Conservation (phyloP, 2,888 invertebrate genomes). For the Ferrisia virgata region DNA sequence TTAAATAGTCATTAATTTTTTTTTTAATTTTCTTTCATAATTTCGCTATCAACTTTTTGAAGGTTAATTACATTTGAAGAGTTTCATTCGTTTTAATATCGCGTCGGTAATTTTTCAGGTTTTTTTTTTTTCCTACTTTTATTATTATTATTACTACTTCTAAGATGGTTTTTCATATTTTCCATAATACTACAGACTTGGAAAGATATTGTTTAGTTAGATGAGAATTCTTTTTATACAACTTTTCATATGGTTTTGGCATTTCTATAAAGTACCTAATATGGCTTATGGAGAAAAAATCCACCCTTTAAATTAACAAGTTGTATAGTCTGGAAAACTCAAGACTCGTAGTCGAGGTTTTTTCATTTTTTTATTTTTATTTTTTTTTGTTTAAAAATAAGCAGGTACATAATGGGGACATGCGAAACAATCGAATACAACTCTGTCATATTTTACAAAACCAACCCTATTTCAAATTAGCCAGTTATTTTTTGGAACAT, state of each 20-base stretch:
- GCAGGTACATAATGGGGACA: too few species aligned
- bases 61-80: conserved; percentile 21
- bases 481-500: too few species aligned
- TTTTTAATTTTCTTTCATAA: conserved; percentile 21
- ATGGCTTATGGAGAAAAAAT: not conserved
- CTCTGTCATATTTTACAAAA: too few species aligned
- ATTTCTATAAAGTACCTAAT: not conserved
- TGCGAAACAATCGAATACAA: too few species aligned
- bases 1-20: conserved; percentile 28
- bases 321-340: not conserved
- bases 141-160: not conserved
- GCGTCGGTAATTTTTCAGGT: not conserved
- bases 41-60: not conserved
- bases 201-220: not conserved
- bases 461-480: too few species aligned
- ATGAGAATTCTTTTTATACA: not conserved
- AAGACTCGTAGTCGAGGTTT: not conserved
- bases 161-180: not conserved
- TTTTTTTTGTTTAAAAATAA: too few species aligned
- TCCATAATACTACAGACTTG: not conserved
- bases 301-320: not conserved
- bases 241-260: not conserved
- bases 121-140: not conserved
- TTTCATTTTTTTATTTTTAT: not conserved
- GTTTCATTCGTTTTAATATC: conserved; percentile 1